Evolutionary conservation across 2,797 vertebrate species (phyloP).

Genomic region (Sitta carolinensis): DNA sequence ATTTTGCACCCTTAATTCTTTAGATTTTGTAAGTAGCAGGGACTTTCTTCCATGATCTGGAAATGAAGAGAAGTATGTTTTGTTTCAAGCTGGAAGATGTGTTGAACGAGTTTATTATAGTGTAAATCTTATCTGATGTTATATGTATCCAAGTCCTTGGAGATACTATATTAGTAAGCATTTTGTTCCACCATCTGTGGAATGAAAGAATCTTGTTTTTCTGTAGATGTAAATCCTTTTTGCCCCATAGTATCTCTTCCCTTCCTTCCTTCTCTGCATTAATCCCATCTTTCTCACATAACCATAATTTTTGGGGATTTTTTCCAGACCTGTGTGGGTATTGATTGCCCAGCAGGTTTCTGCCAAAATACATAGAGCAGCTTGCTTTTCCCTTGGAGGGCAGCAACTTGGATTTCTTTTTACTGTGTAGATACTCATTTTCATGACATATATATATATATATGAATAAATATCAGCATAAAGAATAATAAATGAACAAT

Average conservation of each 20-base stretch:
- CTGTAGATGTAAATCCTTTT: background rate
- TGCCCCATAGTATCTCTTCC: background rate
- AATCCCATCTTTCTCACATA: background rate
- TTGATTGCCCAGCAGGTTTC: slow-evolving; percentile 31
- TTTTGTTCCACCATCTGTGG: background rate
- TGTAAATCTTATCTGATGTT: background rate
- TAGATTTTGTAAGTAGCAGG: background rate
- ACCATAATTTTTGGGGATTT: background rate
- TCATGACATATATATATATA: background rate
- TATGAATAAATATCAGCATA: background rate
- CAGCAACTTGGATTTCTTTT: background rate
- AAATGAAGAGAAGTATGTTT: background rate
- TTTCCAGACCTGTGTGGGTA: background rate
- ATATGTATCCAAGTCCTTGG: background rate
- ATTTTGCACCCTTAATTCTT: background rate
- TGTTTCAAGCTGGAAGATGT: background rate
- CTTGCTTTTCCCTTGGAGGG: background rate
- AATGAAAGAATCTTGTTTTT: background rate
- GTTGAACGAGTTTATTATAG: background rate
- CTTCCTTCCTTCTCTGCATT: background rate
- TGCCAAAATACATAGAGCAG: background rate
- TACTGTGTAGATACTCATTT: background rate
- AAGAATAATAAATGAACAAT: background rate
- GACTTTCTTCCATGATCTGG: background rate
- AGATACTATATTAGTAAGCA: background rate